Base-by-base conservation (phyloP, 2,888 invertebrate genomes). In the Hylaea fasciaria region DNA sequence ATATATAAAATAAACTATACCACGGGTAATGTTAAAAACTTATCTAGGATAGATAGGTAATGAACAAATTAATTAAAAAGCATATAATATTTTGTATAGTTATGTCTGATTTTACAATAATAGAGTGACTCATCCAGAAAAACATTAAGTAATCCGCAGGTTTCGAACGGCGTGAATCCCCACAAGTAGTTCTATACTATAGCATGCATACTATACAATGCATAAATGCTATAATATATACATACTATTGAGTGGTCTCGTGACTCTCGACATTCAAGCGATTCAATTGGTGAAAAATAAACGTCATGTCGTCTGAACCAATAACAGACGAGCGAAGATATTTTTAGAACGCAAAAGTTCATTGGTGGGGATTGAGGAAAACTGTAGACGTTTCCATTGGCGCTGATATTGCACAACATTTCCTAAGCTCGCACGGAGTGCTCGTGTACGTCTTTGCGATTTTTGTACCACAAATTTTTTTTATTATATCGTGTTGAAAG, bases 381-480 rank as follows among this genome's bases (percentile, higher is more conserved):
- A 89, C 78, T 70, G 80, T 81, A 78, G 66, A 70, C 67, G 73
- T 65, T 62, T 62, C 77, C 58, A 62, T 58, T 64, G 62, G 65
- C 72, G 72, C 73, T 72, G 79, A 72, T 80, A 81, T 92, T 91
- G 89, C 91, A 91, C 92, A 90, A 91, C 70, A 83, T 81, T 91
- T 90, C 85, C 77, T 71, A 71, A 77, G 73, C 73, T 81, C 80
- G 69, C 70, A 58, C 73, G 66, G 77, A 76, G 82, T 73, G 83
- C 82, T 73, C 85, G 88, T 74, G 62, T 73, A 65, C 48, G 49
- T 57, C 22, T 35, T 45, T 45, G 66, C 52, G 60, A 65, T 52
- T 57, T 55, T 47, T 60, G 62, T 39, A 29, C 49, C 39, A 51
- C 47, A 3, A 62, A 53, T 52, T 7, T 4, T n/a, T 32, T 32